Evolutionary conservation across 2,797 vertebrate species (phyloP).

Genomic region (Xiphorhynchus erythropygius): DNA sequence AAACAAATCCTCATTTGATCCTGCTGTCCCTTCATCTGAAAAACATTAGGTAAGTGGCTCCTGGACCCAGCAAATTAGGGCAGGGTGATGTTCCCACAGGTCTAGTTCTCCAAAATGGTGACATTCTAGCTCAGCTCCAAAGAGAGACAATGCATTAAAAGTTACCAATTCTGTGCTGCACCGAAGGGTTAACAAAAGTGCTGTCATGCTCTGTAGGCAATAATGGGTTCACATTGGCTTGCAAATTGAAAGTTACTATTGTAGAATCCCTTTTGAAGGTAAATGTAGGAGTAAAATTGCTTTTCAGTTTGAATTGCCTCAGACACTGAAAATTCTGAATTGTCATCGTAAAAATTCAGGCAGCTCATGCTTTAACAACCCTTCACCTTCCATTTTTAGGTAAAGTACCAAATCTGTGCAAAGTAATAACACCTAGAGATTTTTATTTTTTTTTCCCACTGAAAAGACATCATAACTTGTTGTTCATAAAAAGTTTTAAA

Average conservation of each 20-base stretch:
- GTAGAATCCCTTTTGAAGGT: not conserved
- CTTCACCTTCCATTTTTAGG: not conserved
- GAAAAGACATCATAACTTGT: not conserved
- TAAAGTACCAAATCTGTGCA: not conserved
- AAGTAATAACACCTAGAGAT: not conserved
- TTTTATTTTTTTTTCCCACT: not conserved
- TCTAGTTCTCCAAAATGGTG: not conserved
- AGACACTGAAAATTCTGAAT: constrained; percentile 44
- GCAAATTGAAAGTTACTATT: constrained; percentile 20
- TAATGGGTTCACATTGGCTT: not conserved
- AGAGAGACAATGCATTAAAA: not conserved
- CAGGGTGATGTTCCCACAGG: not conserved
- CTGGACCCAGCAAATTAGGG: not conserved
- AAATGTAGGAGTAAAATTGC: constrained; percentile 39
- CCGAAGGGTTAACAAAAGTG: not conserved
- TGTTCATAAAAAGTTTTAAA: not conserved
- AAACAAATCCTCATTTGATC: not conserved
- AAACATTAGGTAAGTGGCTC: not conserved
- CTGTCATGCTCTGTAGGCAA: not conserved
- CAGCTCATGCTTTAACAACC: not conserved
- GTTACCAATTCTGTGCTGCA: not conserved
- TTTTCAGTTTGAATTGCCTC: constrained; percentile 40
- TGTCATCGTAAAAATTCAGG: constrained; percentile 20
- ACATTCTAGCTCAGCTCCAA: not conserved
- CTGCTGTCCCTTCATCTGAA: not conserved